Evolutionary conservation across 2,113 vertebrate genomes (phyloP).

Genomic region (Embiotoca jacksoni): DNA sequence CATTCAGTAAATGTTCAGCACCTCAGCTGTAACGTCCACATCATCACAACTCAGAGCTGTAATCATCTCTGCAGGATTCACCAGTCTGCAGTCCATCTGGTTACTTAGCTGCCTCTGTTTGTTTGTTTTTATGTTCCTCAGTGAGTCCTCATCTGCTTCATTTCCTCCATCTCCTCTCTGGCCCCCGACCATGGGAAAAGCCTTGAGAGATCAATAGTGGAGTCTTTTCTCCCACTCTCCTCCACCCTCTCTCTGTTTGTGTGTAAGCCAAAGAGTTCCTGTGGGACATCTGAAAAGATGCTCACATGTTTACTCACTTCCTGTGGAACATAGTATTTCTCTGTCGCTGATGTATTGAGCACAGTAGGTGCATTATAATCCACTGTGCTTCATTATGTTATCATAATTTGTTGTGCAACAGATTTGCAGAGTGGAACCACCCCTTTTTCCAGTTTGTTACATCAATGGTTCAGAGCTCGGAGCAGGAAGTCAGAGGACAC

Average conservation of each 20-base stretch:
- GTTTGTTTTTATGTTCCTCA: constrained; percentile 72
- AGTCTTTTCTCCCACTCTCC: constrained; percentile 65
- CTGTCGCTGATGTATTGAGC: constrained; percentile 11
- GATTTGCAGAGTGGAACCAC: constrained; percentile 61
- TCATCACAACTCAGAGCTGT: constrained; percentile 51
- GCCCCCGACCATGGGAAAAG: constrained; percentile 76
- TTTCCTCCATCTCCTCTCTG: constrained; percentile 71
- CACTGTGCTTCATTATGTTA: neutral
- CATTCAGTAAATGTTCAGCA: constrained; percentile 20
- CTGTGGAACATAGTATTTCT: constrained; percentile 58
- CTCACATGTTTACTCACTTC: constrained; percentile 60
- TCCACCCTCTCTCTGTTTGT: constrained; percentile 37
- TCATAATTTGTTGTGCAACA: constrained; percentile 39
- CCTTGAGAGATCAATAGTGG: constrained; percentile 72
- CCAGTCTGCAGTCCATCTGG: constrained; percentile 66
- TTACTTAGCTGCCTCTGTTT: constrained; percentile 74
- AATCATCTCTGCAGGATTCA: constrained; percentile 47
- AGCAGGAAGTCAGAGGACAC: constrained; percentile 70
- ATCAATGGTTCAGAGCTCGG: constrained; percentile 40
- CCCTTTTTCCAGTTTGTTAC: constrained; percentile 37
- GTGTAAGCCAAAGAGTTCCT: constrained; percentile 64
- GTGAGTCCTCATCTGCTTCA: constrained; percentile 72
- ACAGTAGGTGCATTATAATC: constrained; percentile 40
- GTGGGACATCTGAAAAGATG: constrained; percentile 64
- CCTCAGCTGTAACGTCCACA: constrained; percentile 48